A percentile compares a stretch with the other conserved stretches of the same genome.
These are phyloP conservation scores for Dasyurus viverrinus DNA, from an alignment of 2,113 vertebrate species.

Conservation along the genomic window DNA sequence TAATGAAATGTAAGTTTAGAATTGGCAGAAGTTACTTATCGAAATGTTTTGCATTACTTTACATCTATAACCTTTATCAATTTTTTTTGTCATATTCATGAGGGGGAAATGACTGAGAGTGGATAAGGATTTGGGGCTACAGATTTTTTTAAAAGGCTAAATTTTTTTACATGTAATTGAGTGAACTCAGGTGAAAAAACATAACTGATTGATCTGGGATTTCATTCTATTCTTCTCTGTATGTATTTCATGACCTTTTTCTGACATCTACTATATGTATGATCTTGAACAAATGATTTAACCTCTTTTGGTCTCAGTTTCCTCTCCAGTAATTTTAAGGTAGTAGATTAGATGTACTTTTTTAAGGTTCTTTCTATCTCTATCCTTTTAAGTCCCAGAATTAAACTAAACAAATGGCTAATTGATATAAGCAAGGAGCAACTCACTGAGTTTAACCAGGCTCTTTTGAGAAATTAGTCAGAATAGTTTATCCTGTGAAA, in stretches of 20 bases:
- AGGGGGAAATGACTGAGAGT: not conserved
- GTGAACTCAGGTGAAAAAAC: not conserved
- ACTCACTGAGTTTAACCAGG: not conserved
- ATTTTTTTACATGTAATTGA: not conserved
- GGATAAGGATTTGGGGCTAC: not conserved
- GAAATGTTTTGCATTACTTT: not conserved
- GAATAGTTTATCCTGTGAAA: not conserved
- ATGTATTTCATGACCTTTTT: not conserved
- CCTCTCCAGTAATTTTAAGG: not conserved
- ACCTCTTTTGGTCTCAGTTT: not conserved
- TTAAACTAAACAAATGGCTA: not conserved
- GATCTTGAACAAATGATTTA: not conserved
- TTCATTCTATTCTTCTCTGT: not conserved
- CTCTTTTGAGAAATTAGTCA: not conserved
- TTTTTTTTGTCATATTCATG: too few species aligned
- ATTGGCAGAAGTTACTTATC: not conserved
- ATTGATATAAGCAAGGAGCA: not conserved
- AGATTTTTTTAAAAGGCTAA: not conserved
- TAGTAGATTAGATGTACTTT: not conserved
- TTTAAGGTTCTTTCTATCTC: not conserved
- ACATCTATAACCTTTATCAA: not conserved
- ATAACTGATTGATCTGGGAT: not conserved
- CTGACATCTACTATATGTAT: not conserved
- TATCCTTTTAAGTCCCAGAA: not conserved
- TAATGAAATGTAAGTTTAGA: not conserved